Base-by-base conservation (phyloP, 2,113 vertebrate species). In the Xiphophorus maculatus region DNA sequence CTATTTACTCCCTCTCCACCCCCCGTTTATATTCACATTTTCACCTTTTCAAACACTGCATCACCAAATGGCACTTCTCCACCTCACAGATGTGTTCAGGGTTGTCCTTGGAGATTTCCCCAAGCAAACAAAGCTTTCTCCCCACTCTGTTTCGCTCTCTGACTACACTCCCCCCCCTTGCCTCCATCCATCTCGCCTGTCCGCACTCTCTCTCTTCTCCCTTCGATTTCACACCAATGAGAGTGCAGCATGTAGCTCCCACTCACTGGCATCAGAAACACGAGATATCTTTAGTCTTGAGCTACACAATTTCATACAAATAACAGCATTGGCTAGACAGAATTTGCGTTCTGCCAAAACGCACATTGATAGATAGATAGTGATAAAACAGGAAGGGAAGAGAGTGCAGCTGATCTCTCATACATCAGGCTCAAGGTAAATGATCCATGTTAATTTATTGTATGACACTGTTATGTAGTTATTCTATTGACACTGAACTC, bases 401-500 rank as follows among this genome's bases (percentile, higher is more conserved):
- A 83, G 68, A 72, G 82, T 84, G 84, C 76, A 83, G 69, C 88
- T 63, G 63, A 78, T 80, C 78, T 77, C 79, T 80, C 73, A 69
- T 77, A 81, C 84, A 82, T 61, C 75, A 54, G 79, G 74, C 73
- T 84, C 74, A 92, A 95, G 93, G 93, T 94, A 94, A 93, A 88
- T 14, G 72, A 84, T 84, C 73, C 82, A 83, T 89, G 87, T 89
- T 87, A 7, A 82, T 90, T 73, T 76, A 30, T 25, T 73, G 40
- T 51, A 63, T 83, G 80, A 66, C 74, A 63, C 33, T 78, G 81
- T 91, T 89, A 84, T 78, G 81, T 90, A 86, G 89, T 74, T 62
- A 29, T 71, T 69, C 60, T 71, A 40, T 70, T 73, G 74, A 83
- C 65, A 74, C 14, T 25, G 54, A 74, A 74, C 80, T 79, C 22